These are phyloP conservation scores for Drosophila ogumai DNA, from an alignment of 1,140 invertebrate genomes.

Conservation along the genomic window DNA sequence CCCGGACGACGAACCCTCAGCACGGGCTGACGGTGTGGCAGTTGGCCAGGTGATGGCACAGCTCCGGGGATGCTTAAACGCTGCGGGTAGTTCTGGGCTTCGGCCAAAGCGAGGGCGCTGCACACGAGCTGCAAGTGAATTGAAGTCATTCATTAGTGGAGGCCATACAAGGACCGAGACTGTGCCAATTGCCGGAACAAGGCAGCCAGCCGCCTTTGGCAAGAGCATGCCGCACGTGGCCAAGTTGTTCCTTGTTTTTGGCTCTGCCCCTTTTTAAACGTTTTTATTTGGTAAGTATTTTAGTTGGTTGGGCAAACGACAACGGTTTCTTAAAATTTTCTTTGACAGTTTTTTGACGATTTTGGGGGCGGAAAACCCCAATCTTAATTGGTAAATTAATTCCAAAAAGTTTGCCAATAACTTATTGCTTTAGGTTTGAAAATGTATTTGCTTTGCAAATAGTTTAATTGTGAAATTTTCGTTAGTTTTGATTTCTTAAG, in stretches of 20 bases:
- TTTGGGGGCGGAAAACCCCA: slow-evolving; percentile 17
- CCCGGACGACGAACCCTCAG: slow-evolving; percentile 85
- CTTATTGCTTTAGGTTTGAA: too few species aligned
- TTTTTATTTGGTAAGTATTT: slow-evolving; percentile 5
- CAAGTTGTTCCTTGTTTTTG: slow-evolving; percentile 31
- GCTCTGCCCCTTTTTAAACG: slow-evolving; percentile 45
- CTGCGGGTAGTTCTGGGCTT: slow-evolving; percentile 86
- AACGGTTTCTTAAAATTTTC: slow-evolving; percentile 29
- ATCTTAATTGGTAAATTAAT: background rate
- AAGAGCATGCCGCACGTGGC: slow-evolving; percentile 40
- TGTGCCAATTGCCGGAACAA: slow-evolving; percentile 18
- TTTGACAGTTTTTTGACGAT: background rate
- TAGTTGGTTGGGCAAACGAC: background rate
- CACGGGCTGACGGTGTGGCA: slow-evolving; percentile 85
- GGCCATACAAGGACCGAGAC: slow-evolving; percentile 22
- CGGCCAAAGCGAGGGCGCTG: slow-evolving; percentile 60
- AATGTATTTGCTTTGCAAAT: background rate
- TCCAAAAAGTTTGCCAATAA: background rate
- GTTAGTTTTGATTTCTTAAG: background rate
- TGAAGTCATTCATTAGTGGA: slow-evolving; percentile 25
- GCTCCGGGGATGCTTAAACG: slow-evolving; percentile 88
- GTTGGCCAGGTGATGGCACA: slow-evolving; percentile 82
- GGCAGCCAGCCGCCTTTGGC: slow-evolving; percentile 5
- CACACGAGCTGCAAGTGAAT: slow-evolving; percentile 54
- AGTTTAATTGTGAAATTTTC: background rate